A percentile compares a stretch with the other conserved stretches of the same genome.
phyloP scores from a whole-genome alignment of 2,888 invertebrate species.

The Nemotelus nigrinus region DNA sequence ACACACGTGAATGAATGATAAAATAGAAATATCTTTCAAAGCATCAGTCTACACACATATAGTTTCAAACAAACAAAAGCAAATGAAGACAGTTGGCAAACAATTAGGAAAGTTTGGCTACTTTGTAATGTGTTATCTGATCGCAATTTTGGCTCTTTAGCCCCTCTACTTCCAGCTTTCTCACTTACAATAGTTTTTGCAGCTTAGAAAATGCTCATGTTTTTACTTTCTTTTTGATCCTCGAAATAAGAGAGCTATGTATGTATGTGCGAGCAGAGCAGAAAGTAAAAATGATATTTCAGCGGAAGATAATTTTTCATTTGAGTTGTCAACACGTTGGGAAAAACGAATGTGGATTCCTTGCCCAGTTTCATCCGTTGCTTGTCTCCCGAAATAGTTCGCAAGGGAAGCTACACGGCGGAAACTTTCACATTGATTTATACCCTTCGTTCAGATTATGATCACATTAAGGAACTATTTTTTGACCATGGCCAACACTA shows the following conservation, averaged over 20 bases:
- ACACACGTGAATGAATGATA: no score
- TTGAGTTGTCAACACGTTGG: slow-evolving; percentile 30
- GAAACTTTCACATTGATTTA: slow-evolving; percentile 49
- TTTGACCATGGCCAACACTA: slow-evolving; percentile 17
- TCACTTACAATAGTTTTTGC: not conserved
- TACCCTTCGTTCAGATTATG: slow-evolving; percentile 46
- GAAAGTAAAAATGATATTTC: slow-evolving; percentile 41
- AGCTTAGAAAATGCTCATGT: not conserved
- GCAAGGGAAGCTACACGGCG: slow-evolving; percentile 1
- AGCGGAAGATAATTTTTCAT: slow-evolving; percentile 50
- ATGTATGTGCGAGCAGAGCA: not conserved
- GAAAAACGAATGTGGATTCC: slow-evolving; percentile 9
- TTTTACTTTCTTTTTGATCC: slow-evolving; percentile 10
- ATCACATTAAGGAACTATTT: slow-evolving; percentile 45
- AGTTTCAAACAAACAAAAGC: not conserved
- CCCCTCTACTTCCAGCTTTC: slow-evolving; percentile 26
- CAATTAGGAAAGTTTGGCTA: slow-evolving; percentile 51
- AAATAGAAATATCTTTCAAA: no score
- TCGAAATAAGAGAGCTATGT: not conserved
- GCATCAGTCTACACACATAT: no score
- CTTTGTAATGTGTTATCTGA: slow-evolving; percentile 49
- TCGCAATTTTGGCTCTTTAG: slow-evolving; percentile 42
- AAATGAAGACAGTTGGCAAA: slow-evolving; percentile 48
- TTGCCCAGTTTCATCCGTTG: not conserved
- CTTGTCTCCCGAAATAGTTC: not conserved